Conservation (phyloP, 2,797 vertebrate species). For the Eospalax fontanierii region DNA sequence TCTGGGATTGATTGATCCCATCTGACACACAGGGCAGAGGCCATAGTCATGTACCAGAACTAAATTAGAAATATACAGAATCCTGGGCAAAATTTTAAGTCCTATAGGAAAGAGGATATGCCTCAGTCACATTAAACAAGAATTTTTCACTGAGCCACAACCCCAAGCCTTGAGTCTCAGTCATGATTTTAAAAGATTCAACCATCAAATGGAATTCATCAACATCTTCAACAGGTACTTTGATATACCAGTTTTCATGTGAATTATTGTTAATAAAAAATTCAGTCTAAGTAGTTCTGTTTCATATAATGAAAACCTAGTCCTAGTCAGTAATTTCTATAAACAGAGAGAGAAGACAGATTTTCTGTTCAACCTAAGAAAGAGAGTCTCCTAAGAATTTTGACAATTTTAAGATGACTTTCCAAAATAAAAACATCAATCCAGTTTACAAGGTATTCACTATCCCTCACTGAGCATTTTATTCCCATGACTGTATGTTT, state of each 20-base stretch:
- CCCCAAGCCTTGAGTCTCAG: not conserved
- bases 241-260: slow-evolving; percentile 3
- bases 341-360: slow-evolving; percentile 18
- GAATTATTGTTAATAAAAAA: slow-evolving; percentile 40
- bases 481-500: not conserved
- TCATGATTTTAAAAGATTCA: slow-evolving; percentile 30
- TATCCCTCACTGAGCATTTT: not conserved
- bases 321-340: not conserved
- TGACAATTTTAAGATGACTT: not conserved
- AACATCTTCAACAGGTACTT: not conserved
- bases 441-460: not conserved
- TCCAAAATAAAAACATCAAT: not conserved
- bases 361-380: slow-evolving; percentile 18
- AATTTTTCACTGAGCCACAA: not conserved
- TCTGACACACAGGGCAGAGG: not conserved
- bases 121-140: not conserved
- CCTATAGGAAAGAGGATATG: no score
- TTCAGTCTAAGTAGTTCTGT: slow-evolving; percentile 17
- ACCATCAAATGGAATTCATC: not conserved
- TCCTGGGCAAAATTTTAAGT: not conserved
- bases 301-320: not conserved
- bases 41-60: not conserved
- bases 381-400: not conserved
- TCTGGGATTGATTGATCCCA: not conserved
- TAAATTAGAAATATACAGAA: not conserved